A percentile compares a stretch with the other conserved stretches of the same genome.
phyloP scores from a whole-genome alignment of 1,140 invertebrate genomes.

The Callitettix versicolor region DNA sequence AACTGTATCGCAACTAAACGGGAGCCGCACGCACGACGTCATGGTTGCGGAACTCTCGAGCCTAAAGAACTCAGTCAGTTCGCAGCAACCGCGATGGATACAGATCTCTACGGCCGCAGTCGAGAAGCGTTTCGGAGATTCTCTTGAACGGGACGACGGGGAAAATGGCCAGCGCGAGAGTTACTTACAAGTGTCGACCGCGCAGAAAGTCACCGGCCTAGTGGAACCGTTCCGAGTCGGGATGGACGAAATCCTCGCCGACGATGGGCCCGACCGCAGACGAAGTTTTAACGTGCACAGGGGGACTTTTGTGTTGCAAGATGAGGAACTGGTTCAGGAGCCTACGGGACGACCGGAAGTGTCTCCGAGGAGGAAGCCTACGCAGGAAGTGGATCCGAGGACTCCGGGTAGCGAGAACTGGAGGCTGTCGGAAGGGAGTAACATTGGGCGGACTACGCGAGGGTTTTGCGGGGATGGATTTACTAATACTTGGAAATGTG shows the following conservation, averaged over 20 bases:
- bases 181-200: constrained; percentile 13
- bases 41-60: constrained; percentile 8
- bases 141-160: constrained; percentile 6
- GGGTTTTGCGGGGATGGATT: no score
- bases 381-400: background rate
- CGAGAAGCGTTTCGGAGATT: constrained; percentile 2
- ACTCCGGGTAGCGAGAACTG: constrained; percentile 9
- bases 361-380: constrained; percentile 2
- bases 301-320: constrained; percentile 29
- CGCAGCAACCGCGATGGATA: constrained; percentile 9
- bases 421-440: background rate
- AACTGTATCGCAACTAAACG: background rate
- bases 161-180: no score
- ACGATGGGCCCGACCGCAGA: background rate
- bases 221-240: constrained; percentile 30
- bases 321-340: constrained; percentile 32
- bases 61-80: background rate
- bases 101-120: constrained; percentile 2
- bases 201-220: constrained; percentile 30
- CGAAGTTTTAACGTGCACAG: constrained; percentile 22
- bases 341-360: constrained; percentile 10
- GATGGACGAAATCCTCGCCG: constrained; percentile 17
- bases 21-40: background rate
- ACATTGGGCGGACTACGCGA: no score
- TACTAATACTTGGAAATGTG: no score